These are phyloP conservation scores for Columba guinea DNA, from an alignment of 2,797 vertebrate species.

Conservation along the genomic window DNA sequence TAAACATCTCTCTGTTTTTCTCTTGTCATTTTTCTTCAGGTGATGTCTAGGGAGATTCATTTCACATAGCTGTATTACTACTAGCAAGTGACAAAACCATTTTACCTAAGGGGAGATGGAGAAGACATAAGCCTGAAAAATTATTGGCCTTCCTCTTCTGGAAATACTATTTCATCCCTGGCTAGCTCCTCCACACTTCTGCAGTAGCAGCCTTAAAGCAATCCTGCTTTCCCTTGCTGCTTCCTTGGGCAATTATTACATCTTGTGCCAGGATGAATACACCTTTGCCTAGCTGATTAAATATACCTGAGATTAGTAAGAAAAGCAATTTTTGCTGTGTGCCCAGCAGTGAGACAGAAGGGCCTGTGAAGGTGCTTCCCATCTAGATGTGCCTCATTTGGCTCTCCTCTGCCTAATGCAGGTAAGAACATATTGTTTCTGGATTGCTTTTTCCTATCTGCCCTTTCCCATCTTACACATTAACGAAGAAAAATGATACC, in stretches of 20 bases:
- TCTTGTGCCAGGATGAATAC: not conserved
- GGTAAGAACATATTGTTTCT: not conserved
- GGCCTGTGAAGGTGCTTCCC: not conserved
- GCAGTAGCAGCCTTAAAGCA: not conserved
- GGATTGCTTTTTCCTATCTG: conserved; percentile 4
- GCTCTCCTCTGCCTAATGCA: not conserved
- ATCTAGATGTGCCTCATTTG: not conserved
- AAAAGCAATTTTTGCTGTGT: not conserved
- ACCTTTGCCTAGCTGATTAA: not conserved
- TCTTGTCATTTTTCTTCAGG: not conserved
- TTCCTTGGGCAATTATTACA: not conserved
- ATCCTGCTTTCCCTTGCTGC: not conserved
- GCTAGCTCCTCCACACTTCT: not conserved
- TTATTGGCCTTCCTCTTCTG: not conserved
- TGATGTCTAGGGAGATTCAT: not conserved
- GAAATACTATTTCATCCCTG: conserved; percentile 10
- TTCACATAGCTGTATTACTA: not conserved
- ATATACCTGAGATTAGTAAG: not conserved
- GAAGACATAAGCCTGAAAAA: not conserved
- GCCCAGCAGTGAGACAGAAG: not conserved
- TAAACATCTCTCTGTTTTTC: not conserved
- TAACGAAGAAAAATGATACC: conserved; percentile 26
- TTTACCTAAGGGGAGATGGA: not conserved
- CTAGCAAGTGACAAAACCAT: not conserved
- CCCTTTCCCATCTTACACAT: conserved; percentile 6